Percentiles rank a stretch among this genome's conserved stretches.
Conservation (phyloP, 2,113 vertebrate genomes). For the Otus sunia region DNA sequence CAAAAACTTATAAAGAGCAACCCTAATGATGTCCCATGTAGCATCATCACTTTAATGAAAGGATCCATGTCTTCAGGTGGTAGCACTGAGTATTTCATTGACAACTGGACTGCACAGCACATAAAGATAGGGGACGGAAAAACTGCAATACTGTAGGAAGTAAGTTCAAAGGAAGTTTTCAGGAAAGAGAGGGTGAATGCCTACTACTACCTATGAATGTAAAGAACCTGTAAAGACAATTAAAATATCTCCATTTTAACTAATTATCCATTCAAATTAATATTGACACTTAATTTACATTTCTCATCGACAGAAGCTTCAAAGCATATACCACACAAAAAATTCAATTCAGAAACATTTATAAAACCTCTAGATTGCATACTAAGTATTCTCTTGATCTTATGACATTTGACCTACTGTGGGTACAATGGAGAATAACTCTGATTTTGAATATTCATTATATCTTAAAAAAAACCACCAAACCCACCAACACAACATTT, state of each 20-base stretch:
- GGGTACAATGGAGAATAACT: constrained; percentile 63
- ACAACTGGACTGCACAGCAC: background rate
- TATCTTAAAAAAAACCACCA: constrained; percentile 44
- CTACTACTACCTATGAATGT: background rate
- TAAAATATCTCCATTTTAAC: constrained; percentile 5
- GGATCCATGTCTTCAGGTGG: background rate
- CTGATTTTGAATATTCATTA: constrained; percentile 80
- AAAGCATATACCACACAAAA: background rate
- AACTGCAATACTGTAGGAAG: background rate
- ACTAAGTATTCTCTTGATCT: constrained; percentile 59
- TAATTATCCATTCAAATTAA: constrained; percentile 2
- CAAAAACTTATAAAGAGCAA: constrained; percentile 23
- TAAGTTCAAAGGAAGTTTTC: constrained; percentile 29
- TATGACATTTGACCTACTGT: constrained; percentile 69
- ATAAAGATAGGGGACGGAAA: background rate
- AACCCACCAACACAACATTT: constrained; percentile 68
- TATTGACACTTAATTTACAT: background rate
- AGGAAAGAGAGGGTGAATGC: background rate
- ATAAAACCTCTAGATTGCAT: constrained; percentile 60
- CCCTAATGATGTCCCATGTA: background rate
- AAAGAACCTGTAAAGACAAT: background rate
- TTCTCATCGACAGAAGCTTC: background rate
- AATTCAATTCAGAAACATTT: constrained; percentile 34
- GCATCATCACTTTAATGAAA: background rate
- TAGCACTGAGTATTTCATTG: background rate